phyloP scores from a whole-genome alignment of 2,888 invertebrate species.

The Lacanobia wlatinum region DNA sequence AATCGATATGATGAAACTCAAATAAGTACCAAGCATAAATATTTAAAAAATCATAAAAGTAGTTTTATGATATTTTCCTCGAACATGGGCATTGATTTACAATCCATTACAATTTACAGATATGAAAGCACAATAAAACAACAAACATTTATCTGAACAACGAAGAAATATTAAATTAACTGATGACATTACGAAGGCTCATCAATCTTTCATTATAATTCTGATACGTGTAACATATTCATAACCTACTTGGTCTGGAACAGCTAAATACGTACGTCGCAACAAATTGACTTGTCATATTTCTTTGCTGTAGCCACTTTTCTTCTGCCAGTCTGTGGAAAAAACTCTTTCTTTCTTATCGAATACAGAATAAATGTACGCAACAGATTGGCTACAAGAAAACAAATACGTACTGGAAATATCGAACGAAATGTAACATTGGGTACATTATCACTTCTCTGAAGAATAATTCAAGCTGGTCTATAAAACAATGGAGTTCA shows the following conservation, averaged over 20 bases:
- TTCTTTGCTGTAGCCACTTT: slow-evolving; percentile 76
- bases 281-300: slow-evolving; percentile 84
- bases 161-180: slow-evolving; percentile 80
- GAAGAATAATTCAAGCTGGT: slow-evolving; percentile 28
- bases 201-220: slow-evolving; percentile 79
- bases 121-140: slow-evolving; percentile 66
- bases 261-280: slow-evolving; percentile 66
- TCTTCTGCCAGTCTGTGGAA: slow-evolving; percentile 70
- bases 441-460: slow-evolving; percentile 27
- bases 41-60: neutral
- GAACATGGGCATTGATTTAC: slow-evolving; percentile 69
- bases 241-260: slow-evolving; percentile 76
- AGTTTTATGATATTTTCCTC: slow-evolving; percentile 67
- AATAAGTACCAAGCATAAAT: slow-evolving; percentile 19
- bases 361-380: neutral
- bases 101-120: slow-evolving; percentile 68
- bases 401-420: neutral
- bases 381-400: neutral
- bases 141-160: slow-evolving; percentile 65
- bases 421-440: slow-evolving; percentile 4
- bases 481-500: slow-evolving; percentile 61
- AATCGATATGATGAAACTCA: slow-evolving; percentile 48
- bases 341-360: slow-evolving; percentile 1
- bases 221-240: slow-evolving; percentile 78
- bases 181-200: slow-evolving; percentile 77